These are phyloP conservation scores for Caloenas nicobarica DNA, from an alignment of 2,113 vertebrate genomes.

Conservation along the genomic window DNA sequence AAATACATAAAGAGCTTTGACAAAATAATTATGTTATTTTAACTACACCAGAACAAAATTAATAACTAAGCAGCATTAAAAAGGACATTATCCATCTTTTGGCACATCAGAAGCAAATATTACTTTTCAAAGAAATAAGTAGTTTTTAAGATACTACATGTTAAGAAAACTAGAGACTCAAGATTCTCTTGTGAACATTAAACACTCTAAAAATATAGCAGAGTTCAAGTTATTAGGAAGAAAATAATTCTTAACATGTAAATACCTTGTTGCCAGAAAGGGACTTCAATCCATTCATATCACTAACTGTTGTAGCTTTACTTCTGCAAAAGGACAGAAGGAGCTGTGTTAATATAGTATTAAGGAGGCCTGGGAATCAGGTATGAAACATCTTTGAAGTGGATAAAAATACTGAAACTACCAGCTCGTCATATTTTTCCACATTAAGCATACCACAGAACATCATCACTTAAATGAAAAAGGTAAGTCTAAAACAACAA, in stretches of 20 bases:
- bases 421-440: neutral
- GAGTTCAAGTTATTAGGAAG: neutral
- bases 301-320: constrained; percentile 55
- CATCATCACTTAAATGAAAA: neutral
- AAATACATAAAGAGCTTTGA: neutral
- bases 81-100: neutral
- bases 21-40: neutral
- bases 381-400: neutral
- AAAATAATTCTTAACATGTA: neutral
- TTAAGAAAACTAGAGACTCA: neutral
- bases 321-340: constrained; percentile 62
- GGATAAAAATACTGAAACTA: neutral
- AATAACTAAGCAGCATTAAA: neutral
- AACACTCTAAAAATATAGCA: neutral
- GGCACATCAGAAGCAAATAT: neutral
- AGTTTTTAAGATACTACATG: neutral
- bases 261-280: constrained; percentile 76
- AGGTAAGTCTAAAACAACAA: neutral
- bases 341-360: neutral
- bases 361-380: neutral
- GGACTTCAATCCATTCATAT: constrained; percentile 76
- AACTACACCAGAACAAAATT: neutral
- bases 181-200: neutral
- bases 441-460: neutral
- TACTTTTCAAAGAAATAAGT: neutral